Percentiles rank a stretch among this genome's conserved stretches.
phyloP scores from a whole-genome alignment of 2,113 vertebrate species.

The Sula dactylatra region DNA sequence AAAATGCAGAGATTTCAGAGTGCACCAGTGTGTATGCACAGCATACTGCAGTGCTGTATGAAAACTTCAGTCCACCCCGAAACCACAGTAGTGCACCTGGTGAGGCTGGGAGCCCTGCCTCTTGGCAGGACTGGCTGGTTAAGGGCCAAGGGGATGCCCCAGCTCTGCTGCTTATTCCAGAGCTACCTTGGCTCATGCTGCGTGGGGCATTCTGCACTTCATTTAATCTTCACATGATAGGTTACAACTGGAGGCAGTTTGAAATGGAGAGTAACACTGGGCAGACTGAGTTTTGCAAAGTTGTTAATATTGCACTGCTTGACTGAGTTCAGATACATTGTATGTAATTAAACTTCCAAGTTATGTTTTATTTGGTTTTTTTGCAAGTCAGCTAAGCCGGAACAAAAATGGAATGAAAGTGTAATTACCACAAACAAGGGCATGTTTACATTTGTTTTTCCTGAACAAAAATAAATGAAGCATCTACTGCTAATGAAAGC shows the following conservation, averaged over 20 bases:
- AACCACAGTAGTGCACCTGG: rapidly evolving
- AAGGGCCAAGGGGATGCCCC: background rate
- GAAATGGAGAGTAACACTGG: background rate
- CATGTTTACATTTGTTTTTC: background rate
- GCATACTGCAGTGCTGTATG: rapidly evolving
- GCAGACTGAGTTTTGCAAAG: background rate
- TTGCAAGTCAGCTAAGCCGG: background rate
- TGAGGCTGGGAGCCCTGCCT: background rate
- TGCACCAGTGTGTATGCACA: rapidly evolving
- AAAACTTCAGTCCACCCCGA: background rate
- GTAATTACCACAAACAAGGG: background rate
- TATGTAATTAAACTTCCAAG: background rate
- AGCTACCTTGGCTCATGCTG: background rate
- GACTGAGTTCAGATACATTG: background rate
- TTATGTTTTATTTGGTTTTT: background rate
- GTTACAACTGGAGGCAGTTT: background rate
- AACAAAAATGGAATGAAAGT: background rate
- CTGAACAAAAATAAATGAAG: background rate
- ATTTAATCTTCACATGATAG: background rate
- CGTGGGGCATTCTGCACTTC: background rate
- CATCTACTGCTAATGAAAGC: background rate
- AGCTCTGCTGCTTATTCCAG: background rate
- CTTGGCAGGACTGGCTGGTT: rapidly evolving
- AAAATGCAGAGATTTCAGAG: background rate
- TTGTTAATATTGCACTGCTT: background rate